Percentiles rank a stretch among this genome's conserved stretches.
Evolutionary conservation across 2,888 invertebrate genomes (phyloP).

Genomic region (Pecten maximus): DNA sequence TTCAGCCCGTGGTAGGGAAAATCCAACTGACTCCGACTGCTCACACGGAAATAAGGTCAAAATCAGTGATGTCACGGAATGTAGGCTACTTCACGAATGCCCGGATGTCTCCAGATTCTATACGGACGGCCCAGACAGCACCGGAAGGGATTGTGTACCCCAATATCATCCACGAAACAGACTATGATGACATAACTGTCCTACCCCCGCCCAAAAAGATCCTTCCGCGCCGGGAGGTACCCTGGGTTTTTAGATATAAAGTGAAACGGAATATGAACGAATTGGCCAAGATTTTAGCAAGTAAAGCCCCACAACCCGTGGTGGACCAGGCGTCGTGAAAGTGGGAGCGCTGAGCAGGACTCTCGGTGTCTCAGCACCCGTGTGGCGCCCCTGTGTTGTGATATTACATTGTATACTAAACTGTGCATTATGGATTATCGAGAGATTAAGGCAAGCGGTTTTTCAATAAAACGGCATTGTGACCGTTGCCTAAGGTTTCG

Average conservation of each 20-base stretch:
- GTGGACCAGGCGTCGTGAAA: slow-evolving; percentile 5
- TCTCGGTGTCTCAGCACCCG: background rate
- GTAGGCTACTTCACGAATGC: slow-evolving; percentile 51
- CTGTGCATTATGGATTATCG: slow-evolving; percentile 38
- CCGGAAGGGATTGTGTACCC: slow-evolving; percentile 63
- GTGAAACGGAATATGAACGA: slow-evolving; percentile 77
- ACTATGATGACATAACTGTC: slow-evolving; percentile 70
- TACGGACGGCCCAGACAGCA: slow-evolving; percentile 61
- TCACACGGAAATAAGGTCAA: slow-evolving; percentile 63
- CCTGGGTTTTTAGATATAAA: slow-evolving; percentile 78
- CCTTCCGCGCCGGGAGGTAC: slow-evolving; percentile 69
- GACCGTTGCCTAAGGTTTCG: background rate
- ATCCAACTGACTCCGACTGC: slow-evolving; percentile 65
- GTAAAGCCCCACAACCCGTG: slow-evolving; percentile 63
- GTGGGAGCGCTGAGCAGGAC: slow-evolving; percentile 24
- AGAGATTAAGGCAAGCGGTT: slow-evolving; percentile 2
- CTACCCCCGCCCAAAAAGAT: slow-evolving; percentile 71
- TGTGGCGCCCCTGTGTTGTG: slow-evolving; percentile 30
- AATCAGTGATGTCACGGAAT: slow-evolving; percentile 56
- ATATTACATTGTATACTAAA: slow-evolving; percentile 36
- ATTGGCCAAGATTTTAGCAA: slow-evolving; percentile 75
- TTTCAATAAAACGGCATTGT: background rate
- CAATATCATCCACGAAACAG: slow-evolving; percentile 59
- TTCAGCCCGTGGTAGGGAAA: slow-evolving; percentile 44
- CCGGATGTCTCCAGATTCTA: slow-evolving; percentile 66